Base-by-base conservation (phyloP, 1,140 invertebrate species). In the Saccostrea echinata region DNA sequence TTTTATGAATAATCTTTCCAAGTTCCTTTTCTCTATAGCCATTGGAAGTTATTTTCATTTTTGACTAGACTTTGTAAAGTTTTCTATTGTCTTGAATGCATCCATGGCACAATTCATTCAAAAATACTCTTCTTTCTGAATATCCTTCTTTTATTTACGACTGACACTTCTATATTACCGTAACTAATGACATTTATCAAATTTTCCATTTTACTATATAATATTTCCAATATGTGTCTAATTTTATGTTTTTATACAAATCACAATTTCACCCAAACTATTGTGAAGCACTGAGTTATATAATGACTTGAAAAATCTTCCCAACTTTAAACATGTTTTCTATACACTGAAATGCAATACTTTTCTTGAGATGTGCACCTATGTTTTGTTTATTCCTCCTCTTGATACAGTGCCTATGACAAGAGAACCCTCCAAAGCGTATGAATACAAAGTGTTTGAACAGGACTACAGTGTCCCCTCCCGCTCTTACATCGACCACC, bases 401-500 rank as follows among this genome's bases (percentile, higher is more conserved):
- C 4, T 83, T 83, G 43, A 11, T 76, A 76, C 64, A 89, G 88
- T 89, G 53, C 90, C 91, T 35, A 84, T 90, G 64, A 53, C 84
- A 11, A 89, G 87, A 53, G 89, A 88, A 71, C 84, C 90, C 51
- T 61, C 71, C 18, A 86, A 89, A 85, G 84, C 61, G 21, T 71
- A 85, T 51, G 91, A 91, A 16, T 90, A 87, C 71, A 90, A 90
- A 51, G 51, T 88, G 18, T 53, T 88, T 18, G 87, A 90, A 21
- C 91, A 92, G 76, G 93, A 94, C 35, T 91, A 87, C 76, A 88
- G 91, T 27, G 88, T 91, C 53, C 89, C 92, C 18, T 90, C 91
- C 57, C 92, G 93, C 84, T 91, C 92, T n/a, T 94, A 94, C 88
- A 90, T 92, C 51, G 92, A 93, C 52, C 90, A 90, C 16, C 92